These are phyloP conservation scores for Formica selysi DNA, from an alignment of 1,140 invertebrate genomes.

Conservation along the genomic window DNA sequence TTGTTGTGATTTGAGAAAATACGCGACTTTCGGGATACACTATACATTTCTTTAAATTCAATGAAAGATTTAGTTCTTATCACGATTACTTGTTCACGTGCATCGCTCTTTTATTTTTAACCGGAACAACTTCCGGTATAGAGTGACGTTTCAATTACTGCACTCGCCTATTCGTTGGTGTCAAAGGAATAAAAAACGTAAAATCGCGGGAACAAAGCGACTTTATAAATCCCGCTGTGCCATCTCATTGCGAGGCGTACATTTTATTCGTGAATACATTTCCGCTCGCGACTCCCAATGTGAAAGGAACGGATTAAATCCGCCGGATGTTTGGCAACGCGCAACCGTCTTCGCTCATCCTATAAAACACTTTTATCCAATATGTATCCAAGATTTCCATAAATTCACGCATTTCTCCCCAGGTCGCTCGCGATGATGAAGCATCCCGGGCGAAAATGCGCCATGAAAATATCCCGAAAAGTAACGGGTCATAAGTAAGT, in stretches of 20 bases:
- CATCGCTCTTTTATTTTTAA: conserved; percentile 12
- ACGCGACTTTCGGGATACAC: not conserved
- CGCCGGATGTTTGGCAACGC: conserved; percentile 54
- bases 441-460: conserved; percentile 25
- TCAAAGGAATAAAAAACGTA: conserved; percentile 27
- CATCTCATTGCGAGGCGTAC: conserved; percentile 41
- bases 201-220: conserved; percentile 4
- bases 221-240: conserved; percentile 47
- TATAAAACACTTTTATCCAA: conserved; percentile 61
- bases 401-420: conserved; percentile 40
- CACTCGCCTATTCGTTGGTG: not conserved
- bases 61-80: not conserved
- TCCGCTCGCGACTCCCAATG: conserved; percentile 30
- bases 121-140: not conserved
- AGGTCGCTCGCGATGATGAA: conserved; percentile 46
- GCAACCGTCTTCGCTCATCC: conserved; percentile 28
- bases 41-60: not conserved
- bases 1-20: not conserved
- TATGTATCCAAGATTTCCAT: conserved; percentile 62
- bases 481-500: not conserved
- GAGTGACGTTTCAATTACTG: conserved; percentile 53
- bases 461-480: conserved; percentile 38
- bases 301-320: conserved; percentile 50
- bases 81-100: not conserved
- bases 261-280: conserved; percentile 35